phyloP scores from a whole-genome alignment of 2,113 vertebrate genomes.

The Elanoides forficatus region DNA sequence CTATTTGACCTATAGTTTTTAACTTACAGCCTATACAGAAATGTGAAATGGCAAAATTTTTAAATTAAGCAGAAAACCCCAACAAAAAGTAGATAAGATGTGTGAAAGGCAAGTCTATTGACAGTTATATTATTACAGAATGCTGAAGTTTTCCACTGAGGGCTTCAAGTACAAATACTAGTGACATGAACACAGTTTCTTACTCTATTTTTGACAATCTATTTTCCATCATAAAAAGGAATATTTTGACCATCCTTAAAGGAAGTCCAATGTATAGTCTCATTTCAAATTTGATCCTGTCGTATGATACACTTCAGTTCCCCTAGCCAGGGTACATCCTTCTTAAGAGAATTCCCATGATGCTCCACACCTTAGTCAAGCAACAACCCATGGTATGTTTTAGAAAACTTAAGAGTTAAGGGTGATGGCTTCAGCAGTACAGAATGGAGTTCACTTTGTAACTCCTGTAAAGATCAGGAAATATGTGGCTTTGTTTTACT shows the following conservation, averaged over 20 bases:
- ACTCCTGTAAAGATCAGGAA: neutral
- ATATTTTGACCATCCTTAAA: neutral
- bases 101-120: neutral
- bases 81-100: neutral
- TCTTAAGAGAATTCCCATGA: neutral
- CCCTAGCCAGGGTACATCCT: neutral
- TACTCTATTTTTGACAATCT: neutral
- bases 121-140: neutral
- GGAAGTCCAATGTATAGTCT: neutral
- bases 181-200: neutral
- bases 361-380: neutral
- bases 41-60: neutral
- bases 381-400: neutral
- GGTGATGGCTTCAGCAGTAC: neutral
- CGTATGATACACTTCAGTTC: neutral
- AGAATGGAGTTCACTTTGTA: neutral
- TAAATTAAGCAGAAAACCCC: neutral
- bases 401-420: neutral
- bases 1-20: neutral
- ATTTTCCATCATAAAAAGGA: neutral
- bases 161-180: neutral
- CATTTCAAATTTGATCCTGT: neutral
- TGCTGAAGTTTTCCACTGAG: neutral
- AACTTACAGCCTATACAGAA: neutral
- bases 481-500: neutral